These are phyloP conservation scores for Malurus cyaneus DNA, from an alignment of 2,113 vertebrate genomes.

Conservation along the genomic window DNA sequence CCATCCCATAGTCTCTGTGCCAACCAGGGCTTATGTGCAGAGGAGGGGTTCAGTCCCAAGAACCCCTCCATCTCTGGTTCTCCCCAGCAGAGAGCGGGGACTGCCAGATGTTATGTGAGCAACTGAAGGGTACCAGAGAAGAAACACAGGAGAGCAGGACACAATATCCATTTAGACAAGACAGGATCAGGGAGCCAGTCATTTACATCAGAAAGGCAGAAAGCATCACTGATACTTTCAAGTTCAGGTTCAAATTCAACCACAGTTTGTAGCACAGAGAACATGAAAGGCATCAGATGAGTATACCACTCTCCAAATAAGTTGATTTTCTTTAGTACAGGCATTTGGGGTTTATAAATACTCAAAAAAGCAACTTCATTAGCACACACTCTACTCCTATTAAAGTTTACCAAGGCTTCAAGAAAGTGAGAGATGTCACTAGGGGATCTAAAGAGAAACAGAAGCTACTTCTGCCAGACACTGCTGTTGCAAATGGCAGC, in stretches of 20 bases:
- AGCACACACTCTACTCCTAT: background rate
- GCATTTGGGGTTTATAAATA: background rate
- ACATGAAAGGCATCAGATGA: background rate
- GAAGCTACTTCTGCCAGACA: background rate
- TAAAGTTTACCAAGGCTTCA: background rate
- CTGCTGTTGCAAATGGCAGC: background rate
- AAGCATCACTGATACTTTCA: background rate
- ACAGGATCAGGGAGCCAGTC: background rate
- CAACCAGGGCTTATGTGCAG: background rate
- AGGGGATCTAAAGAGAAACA: background rate
- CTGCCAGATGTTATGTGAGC: background rate
- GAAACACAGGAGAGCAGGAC: background rate
- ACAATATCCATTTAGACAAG: background rate
- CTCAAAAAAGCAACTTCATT: background rate
- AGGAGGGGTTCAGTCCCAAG: background rate
- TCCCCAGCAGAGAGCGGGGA: background rate
- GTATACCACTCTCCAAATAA: background rate
- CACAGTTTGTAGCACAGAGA: background rate
- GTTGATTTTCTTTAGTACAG: background rate
- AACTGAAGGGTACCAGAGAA: background rate
- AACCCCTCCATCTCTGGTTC: background rate
- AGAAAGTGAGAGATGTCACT: background rate
- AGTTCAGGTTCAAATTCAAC: background rate
- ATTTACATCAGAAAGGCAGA: background rate
- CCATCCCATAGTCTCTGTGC: background rate